Evolutionary conservation across 2,888 invertebrate species (phyloP).

Genomic region (Aquatica leii): DNA sequence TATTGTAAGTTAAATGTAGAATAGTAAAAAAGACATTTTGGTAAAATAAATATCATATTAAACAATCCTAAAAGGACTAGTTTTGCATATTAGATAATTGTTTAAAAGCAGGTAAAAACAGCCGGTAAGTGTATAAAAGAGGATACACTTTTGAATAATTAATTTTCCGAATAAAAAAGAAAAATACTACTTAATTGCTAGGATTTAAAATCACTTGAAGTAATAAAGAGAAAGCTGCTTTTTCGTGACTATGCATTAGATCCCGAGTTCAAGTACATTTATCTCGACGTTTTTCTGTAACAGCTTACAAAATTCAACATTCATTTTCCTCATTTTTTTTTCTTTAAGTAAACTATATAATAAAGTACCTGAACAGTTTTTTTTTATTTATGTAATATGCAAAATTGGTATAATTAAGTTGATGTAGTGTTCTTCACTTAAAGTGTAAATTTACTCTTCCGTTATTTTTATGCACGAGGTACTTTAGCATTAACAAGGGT

Average conservation of each 20-base stretch:
- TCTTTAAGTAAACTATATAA: background rate
- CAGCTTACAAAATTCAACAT: conserved; percentile 10
- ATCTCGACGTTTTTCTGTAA: conserved; percentile 21
- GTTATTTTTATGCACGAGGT: background rate
- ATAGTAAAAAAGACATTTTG: no score
- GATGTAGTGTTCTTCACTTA: no score
- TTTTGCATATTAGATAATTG: no score
- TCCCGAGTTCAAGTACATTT: conserved; percentile 20
- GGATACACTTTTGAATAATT: conserved; percentile 6
- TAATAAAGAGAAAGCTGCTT: conserved; percentile 17
- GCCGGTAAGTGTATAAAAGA: background rate
- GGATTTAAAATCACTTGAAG: conserved; percentile 21
- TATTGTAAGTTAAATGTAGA: no score
- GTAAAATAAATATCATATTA: no score
- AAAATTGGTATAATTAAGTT: no score
- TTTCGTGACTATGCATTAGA: conserved; percentile 24
- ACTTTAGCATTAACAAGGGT: background rate
- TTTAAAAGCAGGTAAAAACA: no score
- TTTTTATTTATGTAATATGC: no score
- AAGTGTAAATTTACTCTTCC: background rate
- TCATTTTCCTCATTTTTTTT: conserved; percentile 10
- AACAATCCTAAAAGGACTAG: no score
- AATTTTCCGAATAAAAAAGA: conserved; percentile 17
- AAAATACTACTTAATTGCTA: conserved; percentile 18
- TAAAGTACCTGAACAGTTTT: no score